Evolutionary conservation across 2,113 vertebrate species (phyloP).

Genomic region (Chionodraco myersi): DNA sequence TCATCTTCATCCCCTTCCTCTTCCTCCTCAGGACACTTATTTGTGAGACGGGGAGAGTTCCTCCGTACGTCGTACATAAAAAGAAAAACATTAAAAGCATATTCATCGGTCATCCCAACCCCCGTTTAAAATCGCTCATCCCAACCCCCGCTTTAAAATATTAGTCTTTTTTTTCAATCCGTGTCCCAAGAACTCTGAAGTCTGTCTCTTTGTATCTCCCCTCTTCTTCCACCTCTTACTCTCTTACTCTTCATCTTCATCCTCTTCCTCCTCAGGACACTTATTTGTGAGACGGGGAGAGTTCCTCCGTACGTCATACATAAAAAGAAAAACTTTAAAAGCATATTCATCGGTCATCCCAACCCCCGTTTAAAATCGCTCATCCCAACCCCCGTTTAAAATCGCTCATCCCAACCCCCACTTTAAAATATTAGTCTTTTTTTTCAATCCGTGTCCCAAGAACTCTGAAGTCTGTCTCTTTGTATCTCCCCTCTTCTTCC

Average conservation of each 20-base stretch:
- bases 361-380: slow-evolving; percentile 2
- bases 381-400: neutral
- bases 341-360: neutral
- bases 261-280: slow-evolving; percentile 10
- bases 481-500: too few relatives aligned
- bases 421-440: slow-evolving; percentile 16
- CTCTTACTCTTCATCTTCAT: too few relatives aligned
- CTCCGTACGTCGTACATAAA: slow-evolving; percentile 12
- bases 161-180: slow-evolving; percentile 17
- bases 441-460: neutral
- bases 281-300: slow-evolving; percentile 4
- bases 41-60: neutral
- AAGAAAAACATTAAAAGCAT: neutral
- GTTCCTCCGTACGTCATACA: neutral
- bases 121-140: neutral
- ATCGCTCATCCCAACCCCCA: too few relatives aligned
- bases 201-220: too few relatives aligned
- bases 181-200: too few relatives aligned
- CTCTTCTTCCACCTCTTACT: too few relatives aligned
- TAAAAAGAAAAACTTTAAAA: neutral
- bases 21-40: slow-evolving; percentile 16
- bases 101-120: neutral
- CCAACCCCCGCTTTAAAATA: slow-evolving; percentile 9
- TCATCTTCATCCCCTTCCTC: too few relatives aligned
- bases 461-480: too few relatives aligned